A percentile compares a stretch with the other conserved stretches of the same genome.
phyloP scores from a whole-genome alignment of 1,140 invertebrate genomes.

The Calliphora vicina region DNA sequence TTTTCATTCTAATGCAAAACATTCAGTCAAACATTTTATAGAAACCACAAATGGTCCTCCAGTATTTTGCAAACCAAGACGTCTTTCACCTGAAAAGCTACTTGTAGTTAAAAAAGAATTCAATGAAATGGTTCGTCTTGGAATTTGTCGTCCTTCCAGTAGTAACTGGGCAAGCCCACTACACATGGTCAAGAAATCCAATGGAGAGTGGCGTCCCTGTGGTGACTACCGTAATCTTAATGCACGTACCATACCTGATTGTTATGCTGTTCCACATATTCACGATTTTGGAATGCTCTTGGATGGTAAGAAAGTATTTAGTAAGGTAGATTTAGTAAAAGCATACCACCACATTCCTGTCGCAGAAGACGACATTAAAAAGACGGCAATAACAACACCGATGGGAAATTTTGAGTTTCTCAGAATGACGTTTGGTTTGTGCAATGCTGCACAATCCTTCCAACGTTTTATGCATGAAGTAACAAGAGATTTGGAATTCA shows the following conservation, averaged over 20 bases:
- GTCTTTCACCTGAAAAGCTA: neutral
- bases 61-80: neutral
- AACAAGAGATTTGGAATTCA: neutral
- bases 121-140: neutral
- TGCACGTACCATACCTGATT: neutral
- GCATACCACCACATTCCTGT: constrained; percentile 15
- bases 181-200: too few species aligned
- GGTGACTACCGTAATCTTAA: neutral
- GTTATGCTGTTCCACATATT: neutral
- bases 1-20: neutral
- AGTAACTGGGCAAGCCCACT: too few species aligned
- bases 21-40: neutral
- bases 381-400: neutral
- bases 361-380: neutral
- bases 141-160: constrained; percentile 19
- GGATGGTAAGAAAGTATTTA: constrained; percentile 5
- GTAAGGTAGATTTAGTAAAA: neutral
- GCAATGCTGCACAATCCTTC: constrained; percentile 13
- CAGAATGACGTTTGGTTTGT: constrained; percentile 11
- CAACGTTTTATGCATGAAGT: constrained; percentile 12
- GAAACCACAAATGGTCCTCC: neutral
- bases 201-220: too few species aligned
- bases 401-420: neutral
- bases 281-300: too few species aligned
- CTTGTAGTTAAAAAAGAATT: too few species aligned